Evolutionary conservation across 2,888 invertebrate species (phyloP).

Genomic region (Caenorhabditis auriculariae): DNA sequence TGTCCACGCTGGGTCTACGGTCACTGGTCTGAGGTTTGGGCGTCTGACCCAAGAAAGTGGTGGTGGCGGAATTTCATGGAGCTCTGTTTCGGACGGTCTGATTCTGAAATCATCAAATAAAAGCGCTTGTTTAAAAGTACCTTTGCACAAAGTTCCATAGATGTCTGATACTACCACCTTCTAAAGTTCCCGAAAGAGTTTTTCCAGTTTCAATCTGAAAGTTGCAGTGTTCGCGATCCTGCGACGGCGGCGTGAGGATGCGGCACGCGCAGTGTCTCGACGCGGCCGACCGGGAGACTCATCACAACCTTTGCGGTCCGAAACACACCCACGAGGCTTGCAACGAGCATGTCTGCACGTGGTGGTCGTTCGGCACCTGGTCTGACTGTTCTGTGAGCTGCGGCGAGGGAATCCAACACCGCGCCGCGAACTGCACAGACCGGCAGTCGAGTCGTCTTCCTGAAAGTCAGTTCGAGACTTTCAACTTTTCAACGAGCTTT

Average conservation of each 20-base stretch:
- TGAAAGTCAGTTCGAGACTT: too few species aligned
- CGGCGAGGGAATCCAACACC: constrained; percentile 56
- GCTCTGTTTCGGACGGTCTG: too few species aligned
- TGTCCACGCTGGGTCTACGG: constrained; percentile 62
- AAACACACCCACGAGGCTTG: constrained; percentile 44
- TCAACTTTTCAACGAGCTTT: too few species aligned
- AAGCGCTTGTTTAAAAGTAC: constrained; percentile 1
- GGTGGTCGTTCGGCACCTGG: constrained; percentile 59
- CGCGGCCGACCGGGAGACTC: constrained; percentile 61
- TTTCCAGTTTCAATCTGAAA: too few species aligned
- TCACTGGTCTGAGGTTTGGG: constrained; percentile 60
- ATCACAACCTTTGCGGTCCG: constrained; percentile 13
- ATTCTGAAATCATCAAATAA: too few species aligned
- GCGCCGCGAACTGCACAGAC: constrained; percentile 55
- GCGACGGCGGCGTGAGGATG: constrained; percentile 65
- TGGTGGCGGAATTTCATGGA: not conserved
- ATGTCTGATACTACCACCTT: too few species aligned
- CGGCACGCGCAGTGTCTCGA: constrained; percentile 65
- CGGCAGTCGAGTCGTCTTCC: constrained; percentile 16
- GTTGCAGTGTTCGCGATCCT: constrained; percentile 65
- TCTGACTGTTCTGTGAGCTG: constrained; percentile 60
- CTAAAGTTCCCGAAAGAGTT: too few species aligned
- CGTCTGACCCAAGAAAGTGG: too few species aligned
- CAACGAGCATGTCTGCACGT: constrained; percentile 56
- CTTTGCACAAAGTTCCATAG: not conserved